Percentiles rank a stretch among this genome's conserved stretches.
Evolutionary conservation across 2,888 invertebrate genomes (phyloP).

Genomic region (Calephelis perditalis): DNA sequence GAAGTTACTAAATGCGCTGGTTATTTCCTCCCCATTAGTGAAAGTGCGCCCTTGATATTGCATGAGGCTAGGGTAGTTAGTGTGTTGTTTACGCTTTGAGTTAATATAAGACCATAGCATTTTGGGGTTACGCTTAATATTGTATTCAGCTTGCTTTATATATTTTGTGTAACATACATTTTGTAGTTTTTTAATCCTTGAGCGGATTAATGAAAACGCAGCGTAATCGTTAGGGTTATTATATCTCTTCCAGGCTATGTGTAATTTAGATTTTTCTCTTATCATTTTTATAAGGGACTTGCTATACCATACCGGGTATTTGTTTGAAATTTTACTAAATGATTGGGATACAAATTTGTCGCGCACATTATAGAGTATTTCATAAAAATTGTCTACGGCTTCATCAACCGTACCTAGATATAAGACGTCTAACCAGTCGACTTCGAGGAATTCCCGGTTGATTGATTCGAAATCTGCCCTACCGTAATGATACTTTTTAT

Average conservation of each 20-base stretch:
- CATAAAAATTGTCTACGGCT: neutral
- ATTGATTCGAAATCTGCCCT: conserved; percentile 1
- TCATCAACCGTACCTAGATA: neutral
- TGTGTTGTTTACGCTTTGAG: neutral
- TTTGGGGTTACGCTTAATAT: too few species aligned
- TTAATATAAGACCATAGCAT: neutral
- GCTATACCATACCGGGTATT: neutral
- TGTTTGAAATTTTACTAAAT: neutral
- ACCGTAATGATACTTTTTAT: neutral
- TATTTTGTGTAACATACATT: too few species aligned
- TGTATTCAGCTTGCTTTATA: too few species aligned
- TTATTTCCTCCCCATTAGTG: too few species aligned
- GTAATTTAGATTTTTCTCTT: neutral
- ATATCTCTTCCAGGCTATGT: neutral
- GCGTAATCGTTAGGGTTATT: neutral
- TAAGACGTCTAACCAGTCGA: neutral
- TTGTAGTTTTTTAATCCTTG: neutral
- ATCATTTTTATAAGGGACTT: neutral
- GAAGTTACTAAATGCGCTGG: too few species aligned
- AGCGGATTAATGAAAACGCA: neutral
- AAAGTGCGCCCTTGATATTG: conserved; percentile 2
- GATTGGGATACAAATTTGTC: neutral
- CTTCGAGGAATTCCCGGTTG: neutral
- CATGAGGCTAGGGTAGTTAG: neutral
- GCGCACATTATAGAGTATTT: neutral